Evolutionary conservation across 2,797 vertebrate genomes (phyloP).

Genomic region (Sebastiscus albofasciatus): DNA sequence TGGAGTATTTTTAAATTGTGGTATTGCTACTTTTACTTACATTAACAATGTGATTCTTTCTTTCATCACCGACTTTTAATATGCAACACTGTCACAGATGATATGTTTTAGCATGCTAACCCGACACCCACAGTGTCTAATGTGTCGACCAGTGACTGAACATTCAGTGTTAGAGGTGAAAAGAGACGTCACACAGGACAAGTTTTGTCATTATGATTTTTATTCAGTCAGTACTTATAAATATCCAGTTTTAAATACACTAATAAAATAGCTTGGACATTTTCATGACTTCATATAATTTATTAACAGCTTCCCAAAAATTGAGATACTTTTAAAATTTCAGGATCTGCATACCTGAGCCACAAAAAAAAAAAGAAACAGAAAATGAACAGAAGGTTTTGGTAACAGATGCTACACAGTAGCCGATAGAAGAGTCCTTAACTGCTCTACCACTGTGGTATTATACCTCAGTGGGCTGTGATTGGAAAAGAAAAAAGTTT

Average conservation of each 20-base stretch:
- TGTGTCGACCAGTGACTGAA: not conserved
- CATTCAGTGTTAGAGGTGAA: not conserved
- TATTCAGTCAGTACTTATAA: conserved; percentile 88
- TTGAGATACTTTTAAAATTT: conserved; percentile 71
- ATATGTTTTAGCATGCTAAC: not conserved
- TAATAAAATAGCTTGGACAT: conserved; percentile 89
- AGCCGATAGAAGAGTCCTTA: conserved; percentile 75
- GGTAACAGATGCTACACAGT: conserved; percentile 86
- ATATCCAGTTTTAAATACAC: conserved; percentile 89
- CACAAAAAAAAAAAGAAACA: conserved; percentile 54
- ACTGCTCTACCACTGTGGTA: not conserved
- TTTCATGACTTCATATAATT: conserved; percentile 69
- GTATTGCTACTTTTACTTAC: not conserved
- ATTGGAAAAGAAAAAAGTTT: conserved; percentile 2
- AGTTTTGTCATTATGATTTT: conserved; percentile 49
- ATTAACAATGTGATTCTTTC: not conserved
- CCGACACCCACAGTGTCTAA: too few relatives aligned
- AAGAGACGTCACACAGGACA: conserved; percentile 11
- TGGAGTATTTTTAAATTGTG: too few relatives aligned
- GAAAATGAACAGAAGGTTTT: conserved; percentile 62
- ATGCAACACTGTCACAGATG: not conserved
- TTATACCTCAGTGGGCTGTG: not conserved
- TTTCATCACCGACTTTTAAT: not conserved
- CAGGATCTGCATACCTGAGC: conserved; percentile 81
- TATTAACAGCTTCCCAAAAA: conserved; percentile 83